Evolutionary conservation across 2,888 invertebrate species (phyloP).

Genomic region (Cephus spinipes): DNA sequence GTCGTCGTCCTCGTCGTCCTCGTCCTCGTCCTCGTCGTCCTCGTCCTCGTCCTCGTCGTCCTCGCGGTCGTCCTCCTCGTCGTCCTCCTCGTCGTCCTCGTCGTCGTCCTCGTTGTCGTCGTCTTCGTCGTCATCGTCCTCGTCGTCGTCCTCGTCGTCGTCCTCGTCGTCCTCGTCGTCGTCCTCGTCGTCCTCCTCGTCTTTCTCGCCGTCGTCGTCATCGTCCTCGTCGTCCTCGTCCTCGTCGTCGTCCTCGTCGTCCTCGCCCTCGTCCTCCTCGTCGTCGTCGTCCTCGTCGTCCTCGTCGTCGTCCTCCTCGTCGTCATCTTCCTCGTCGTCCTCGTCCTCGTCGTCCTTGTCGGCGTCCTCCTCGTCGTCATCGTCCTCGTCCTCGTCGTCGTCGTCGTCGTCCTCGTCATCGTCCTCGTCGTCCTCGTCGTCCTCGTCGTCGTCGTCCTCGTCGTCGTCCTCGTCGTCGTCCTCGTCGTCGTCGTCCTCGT

Average conservation of each 20-base stretch:
- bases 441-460: slow-evolving; percentile 1
- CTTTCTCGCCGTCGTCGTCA: no score
- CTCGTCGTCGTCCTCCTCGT: no score
- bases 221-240: slow-evolving; percentile 1
- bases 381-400: slow-evolving; percentile 1
- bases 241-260: slow-evolving; percentile 1
- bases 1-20: background rate
- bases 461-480: background rate
- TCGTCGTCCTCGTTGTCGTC: no score
- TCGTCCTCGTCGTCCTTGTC: no score
- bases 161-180: background rate
- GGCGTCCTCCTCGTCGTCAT: no score
- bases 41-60: background rate
- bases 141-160: background rate
- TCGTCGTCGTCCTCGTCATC: background rate
- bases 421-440: background rate
- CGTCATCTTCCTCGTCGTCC: background rate
- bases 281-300: no score
- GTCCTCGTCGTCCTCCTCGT: background rate
- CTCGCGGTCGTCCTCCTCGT: no score
- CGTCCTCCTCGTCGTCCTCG: no score
- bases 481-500: slow-evolving; percentile 1
- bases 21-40: no score
- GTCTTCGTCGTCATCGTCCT: no score
- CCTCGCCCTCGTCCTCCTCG: no score